These are phyloP conservation scores for Torymus texanus DNA, from an alignment of 2,888 invertebrate genomes.

Conservation along the genomic window DNA sequence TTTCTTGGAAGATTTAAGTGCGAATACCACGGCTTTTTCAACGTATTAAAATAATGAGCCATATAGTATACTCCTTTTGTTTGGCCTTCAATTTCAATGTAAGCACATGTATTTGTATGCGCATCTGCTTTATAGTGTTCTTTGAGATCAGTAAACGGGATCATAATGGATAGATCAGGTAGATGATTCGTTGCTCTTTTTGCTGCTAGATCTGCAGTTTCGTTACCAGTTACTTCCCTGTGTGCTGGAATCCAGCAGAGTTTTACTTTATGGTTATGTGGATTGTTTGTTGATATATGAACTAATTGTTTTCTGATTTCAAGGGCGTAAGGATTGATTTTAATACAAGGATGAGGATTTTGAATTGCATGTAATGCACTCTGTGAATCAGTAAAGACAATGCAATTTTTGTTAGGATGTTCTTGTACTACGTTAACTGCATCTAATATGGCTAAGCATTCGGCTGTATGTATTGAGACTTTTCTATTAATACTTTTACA, in stretches of 20 bases:
- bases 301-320: slow-evolving; percentile 36
- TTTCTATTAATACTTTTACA: not conserved
- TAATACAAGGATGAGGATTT: slow-evolving; percentile 12
- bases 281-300: not conserved
- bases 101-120: slow-evolving; percentile 14
- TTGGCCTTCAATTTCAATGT: slow-evolving; percentile 17
- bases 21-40: slow-evolving; percentile 23
- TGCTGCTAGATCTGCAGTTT: slow-evolving; percentile 38
- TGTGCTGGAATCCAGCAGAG: slow-evolving; percentile 50
- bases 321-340: slow-evolving; percentile 36
- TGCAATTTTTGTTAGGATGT: not conserved
- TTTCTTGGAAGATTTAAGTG: slow-evolving; percentile 19
- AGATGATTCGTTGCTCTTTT: slow-evolving; percentile 18
- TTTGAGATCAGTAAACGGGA: slow-evolving; percentile 39
- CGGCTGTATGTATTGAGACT: slow-evolving; percentile 1
- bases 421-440: not conserved
- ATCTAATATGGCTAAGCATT: not conserved
- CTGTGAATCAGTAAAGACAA: slow-evolving; percentile 43
- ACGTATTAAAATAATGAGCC: slow-evolving; percentile 7
- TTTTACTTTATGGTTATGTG: slow-evolving; percentile 8
- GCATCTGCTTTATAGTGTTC: slow-evolving; percentile 8
- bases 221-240: slow-evolving; percentile 46
- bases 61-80: slow-evolving; percentile 36
- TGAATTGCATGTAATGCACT: slow-evolving; percentile 38
- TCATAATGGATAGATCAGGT: not conserved